These are phyloP conservation scores for Heliconius cydno DNA, from an alignment of 2,888 invertebrate genomes.

Conservation along the genomic window DNA sequence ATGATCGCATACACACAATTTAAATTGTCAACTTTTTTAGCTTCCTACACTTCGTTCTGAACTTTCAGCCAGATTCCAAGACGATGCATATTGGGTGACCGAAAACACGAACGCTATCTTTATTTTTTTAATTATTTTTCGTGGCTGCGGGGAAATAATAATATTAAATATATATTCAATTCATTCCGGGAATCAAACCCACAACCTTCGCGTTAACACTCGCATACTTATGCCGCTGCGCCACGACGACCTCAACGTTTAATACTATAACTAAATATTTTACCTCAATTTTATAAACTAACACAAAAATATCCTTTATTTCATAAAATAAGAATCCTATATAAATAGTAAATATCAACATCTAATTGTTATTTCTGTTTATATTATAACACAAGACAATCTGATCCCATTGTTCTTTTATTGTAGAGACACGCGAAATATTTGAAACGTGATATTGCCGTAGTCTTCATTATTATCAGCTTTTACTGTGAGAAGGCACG, in stretches of 20 bases:
- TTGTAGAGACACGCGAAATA: constrained; percentile 23
- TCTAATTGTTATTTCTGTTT: constrained; percentile 11
- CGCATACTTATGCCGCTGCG: no score
- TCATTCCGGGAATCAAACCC: no score
- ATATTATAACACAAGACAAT: constrained; percentile 19
- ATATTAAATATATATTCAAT: no score
- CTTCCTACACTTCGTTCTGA: no score
- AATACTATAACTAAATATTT: neutral
- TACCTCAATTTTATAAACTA: neutral
- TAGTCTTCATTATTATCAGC: constrained; percentile 24
- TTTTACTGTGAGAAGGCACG: constrained; percentile 21
- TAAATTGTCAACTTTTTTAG: neutral
- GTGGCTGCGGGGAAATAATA: no score
- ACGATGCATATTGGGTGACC: no score
- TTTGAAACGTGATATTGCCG: constrained; percentile 26
- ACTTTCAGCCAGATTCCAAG: no score
- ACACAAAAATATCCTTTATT: neutral
- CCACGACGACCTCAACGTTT: no score
- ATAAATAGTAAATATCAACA: constrained; percentile 22
- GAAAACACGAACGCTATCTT: no score
- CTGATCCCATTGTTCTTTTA: constrained; percentile 25
- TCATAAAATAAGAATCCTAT: neutral
- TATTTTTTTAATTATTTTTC: no score
- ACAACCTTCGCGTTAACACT: no score
- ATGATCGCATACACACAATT: neutral